Base-by-base conservation (phyloP, 2,888 invertebrate species). In the Drosophila robusta region DNA sequence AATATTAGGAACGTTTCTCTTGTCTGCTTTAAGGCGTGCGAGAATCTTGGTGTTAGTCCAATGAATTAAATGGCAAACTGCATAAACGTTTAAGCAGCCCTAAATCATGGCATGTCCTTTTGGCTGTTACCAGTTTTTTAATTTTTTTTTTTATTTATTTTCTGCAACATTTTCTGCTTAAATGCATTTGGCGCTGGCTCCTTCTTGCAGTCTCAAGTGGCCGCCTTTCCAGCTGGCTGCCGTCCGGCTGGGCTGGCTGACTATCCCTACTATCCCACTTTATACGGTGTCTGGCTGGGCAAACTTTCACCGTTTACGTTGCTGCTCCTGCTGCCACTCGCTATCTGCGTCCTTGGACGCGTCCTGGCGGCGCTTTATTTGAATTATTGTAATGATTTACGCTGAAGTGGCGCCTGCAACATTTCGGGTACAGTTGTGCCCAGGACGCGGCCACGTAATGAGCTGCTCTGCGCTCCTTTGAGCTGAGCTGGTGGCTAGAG, bases 341-440 rank as follows among this genome's bases (percentile, higher is more conserved):
- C 47, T 54, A 66, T 45, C 54, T 44, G n/a, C 50, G 42, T 41
- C 50, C 57, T 50, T 57, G 50, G 55, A 16, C 38, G 54, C 50
- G 45, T 49, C 26, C 64, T 54, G 64, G 34, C 55, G 50, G 50
- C 73, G 58, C 78, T 73, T 70, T 74, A 74, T 78, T 80, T 82
- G 78, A 84, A 85, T 87, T 84, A 84, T 87, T 87, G 73, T 78
- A 80, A 84, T 84, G 80, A 84, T 84, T 84, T 81, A 80, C 71
- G 66, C 56, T 81, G 67, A 82, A 82, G 82, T 80, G 69, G 80
- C 78, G 70, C 66, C 62, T 66, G 70, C 54, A 75, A 71, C 65
- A 77, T 70, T 79, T 63, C 44, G 56, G 66, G 56, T 62, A 58
- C 57, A 72, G 61, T 72, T 64, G 56, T 34, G 57, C 64, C 29